Evolutionary conservation across 2,888 invertebrate species (phyloP).

Genomic region (Entomobrya proxima): DNA sequence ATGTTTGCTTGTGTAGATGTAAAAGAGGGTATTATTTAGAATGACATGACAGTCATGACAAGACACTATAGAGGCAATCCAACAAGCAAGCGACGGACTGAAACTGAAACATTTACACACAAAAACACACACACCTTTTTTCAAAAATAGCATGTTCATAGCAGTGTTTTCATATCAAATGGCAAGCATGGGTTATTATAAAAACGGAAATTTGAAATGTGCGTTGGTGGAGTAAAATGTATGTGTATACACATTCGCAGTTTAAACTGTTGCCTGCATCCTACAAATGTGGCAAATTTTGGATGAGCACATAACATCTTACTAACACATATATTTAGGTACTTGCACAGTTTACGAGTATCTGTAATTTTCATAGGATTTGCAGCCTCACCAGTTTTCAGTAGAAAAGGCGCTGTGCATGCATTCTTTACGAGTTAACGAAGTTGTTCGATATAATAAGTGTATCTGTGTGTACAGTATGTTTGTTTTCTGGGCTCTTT

Average conservation of each 20-base stretch:
- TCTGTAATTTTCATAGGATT: slow-evolving; percentile 9
- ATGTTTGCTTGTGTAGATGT: slow-evolving; percentile 19
- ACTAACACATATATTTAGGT: background rate
- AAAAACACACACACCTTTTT: background rate
- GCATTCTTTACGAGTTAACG: background rate
- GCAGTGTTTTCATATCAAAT: no score
- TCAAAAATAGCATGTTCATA: background rate
- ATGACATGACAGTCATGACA: slow-evolving; percentile 43
- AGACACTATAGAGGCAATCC: slow-evolving; percentile 12
- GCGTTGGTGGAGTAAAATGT: no score
- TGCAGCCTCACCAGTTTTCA: background rate
- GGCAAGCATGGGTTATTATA: no score
- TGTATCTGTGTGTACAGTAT: background rate
- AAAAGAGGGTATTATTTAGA: slow-evolving; percentile 27
- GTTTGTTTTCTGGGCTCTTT: slow-evolving; percentile 13
- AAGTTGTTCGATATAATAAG: background rate
- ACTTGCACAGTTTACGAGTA: background rate
- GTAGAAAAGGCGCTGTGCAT: background rate
- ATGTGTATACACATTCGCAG: no score
- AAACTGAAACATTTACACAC: background rate
- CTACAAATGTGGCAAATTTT: no score
- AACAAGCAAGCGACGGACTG: background rate
- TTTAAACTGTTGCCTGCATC: no score
- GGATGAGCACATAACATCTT: background rate
- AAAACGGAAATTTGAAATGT: no score